Conservation (phyloP, 2,888 invertebrate genomes). For the Cremastinae sp. region DNA sequence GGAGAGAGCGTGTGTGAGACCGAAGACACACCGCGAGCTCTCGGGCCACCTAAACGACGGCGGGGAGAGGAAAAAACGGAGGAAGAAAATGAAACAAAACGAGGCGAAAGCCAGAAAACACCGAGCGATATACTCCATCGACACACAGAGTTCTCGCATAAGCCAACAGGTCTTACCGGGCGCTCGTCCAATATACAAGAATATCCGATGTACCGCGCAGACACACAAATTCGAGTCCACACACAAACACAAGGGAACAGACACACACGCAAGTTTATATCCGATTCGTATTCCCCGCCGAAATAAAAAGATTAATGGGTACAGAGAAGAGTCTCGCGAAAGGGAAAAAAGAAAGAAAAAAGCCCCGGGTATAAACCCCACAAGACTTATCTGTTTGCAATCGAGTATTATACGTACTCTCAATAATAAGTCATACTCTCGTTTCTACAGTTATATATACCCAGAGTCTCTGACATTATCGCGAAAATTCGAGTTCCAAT, state of each 20-base stretch:
- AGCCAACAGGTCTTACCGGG: conserved; percentile 56
- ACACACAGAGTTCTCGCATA: conserved; percentile 61
- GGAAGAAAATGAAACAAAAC: conserved; percentile 43
- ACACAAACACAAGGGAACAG: not conserved
- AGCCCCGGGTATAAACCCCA: conserved; percentile 30
- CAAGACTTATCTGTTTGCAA: conserved; percentile 54
- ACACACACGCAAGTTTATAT: conserved; percentile 19
- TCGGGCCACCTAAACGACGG: conserved; percentile 47
- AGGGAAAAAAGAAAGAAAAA: conserved; percentile 44
- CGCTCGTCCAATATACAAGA: conserved; percentile 46
- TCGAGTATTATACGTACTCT: conserved; percentile 50
- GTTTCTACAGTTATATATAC: not conserved
- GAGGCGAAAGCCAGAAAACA: conserved; percentile 69
- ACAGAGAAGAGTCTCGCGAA: conserved; percentile 28
- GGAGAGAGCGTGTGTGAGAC: conserved; percentile 16
- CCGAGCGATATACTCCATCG: conserved; percentile 75
- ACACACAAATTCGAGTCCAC: not conserved
- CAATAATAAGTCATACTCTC: conserved; percentile 46
- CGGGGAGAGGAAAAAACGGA: conserved; percentile 25
- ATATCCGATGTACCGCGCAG: conserved; percentile 12
- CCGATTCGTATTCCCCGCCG: conserved; percentile 40
- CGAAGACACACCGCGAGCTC: conserved; percentile 51
- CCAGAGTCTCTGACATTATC: conserved; percentile 3
- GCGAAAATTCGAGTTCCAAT: conserved; percentile 35
- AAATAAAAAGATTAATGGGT: conserved; percentile 62